Conservation (phyloP, 2,113 vertebrate species). For the Mesocricetus auratus region DNA sequence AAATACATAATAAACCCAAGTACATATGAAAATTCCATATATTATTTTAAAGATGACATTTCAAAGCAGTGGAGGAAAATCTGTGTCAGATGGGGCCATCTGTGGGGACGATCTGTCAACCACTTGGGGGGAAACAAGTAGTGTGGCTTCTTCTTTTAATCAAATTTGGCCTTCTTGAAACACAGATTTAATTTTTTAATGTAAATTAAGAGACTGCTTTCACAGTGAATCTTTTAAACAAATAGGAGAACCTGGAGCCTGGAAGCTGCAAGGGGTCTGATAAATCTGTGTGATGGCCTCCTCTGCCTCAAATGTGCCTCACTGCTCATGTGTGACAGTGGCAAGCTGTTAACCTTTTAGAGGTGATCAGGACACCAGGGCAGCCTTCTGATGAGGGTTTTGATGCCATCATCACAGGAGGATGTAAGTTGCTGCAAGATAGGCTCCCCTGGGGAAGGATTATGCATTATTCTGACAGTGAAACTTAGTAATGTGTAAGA, state of each 20-base stretch:
- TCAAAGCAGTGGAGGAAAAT: constrained; percentile 49
- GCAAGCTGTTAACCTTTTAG: neutral
- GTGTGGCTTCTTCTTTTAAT: neutral
- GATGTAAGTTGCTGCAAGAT: neutral
- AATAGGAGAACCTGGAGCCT: neutral
- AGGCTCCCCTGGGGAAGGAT: neutral
- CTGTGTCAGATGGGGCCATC: constrained; percentile 33
- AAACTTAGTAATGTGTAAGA: neutral
- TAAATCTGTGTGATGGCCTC: neutral
- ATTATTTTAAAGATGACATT: constrained; percentile 61
- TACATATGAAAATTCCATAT: constrained; percentile 21
- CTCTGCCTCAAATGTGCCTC: neutral
- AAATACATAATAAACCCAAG: constrained; percentile 39
- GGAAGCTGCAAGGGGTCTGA: neutral
- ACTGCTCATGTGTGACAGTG: too few species aligned
- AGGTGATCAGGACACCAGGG: neutral
- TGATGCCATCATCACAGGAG: too few species aligned
- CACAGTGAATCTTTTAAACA: neutral
- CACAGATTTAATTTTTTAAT: neutral
- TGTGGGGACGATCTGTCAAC: constrained; percentile 56
- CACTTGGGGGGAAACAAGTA: constrained; percentile 40
- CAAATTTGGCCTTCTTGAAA: constrained; percentile 34
- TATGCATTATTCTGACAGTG: neutral
- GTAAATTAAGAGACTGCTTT: neutral
- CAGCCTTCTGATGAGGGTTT: accelerated